Conservation (phyloP, 92 coral and sea anemone genomes). For the Siderastrea siderea region DNA sequence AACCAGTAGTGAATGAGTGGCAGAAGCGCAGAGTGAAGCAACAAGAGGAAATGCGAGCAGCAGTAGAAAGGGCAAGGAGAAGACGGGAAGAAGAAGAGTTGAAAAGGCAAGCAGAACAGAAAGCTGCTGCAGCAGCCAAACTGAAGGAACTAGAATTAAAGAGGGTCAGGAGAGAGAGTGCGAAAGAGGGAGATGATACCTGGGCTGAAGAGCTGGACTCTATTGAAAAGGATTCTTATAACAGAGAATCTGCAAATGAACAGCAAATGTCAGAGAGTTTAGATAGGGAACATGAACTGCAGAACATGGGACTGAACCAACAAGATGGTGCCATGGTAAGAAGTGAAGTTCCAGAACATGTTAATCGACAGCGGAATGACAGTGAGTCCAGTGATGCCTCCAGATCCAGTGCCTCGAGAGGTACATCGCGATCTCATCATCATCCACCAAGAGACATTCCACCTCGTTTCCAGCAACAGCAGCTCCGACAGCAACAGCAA, state of each 20-base stretch:
- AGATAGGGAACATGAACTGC: conserved; percentile 44
- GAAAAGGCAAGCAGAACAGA: conserved; percentile 70
- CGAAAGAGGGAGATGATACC: conserved; percentile 51
- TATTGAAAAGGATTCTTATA: conserved; percentile 38
- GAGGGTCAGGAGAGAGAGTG: conserved; percentile 48
- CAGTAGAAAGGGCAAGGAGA: conserved; percentile 94
- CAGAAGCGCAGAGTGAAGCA: conserved; percentile 74
- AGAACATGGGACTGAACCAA: conserved; percentile 7
- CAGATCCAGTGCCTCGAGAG: conserved; percentile 74
- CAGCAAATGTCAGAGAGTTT: conserved; percentile 37
- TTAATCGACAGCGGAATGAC: conserved; percentile 73
- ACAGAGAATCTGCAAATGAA: conserved; percentile 34
- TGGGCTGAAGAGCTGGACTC: conserved; percentile 53
- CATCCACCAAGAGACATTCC: conserved; percentile 83
- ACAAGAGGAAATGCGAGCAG: conserved; percentile 90
- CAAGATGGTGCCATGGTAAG: conserved; percentile 36
- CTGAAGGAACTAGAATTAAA: conserved; percentile 78
- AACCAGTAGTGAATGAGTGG: conserved; percentile 65
- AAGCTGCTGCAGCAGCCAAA: conserved; percentile 90
- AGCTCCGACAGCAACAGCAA: conserved; percentile 75
- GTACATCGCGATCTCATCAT: conserved; percentile 73
- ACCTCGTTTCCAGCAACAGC: conserved; percentile 88
- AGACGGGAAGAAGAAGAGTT: conserved; percentile 92
- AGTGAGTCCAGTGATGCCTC: conserved; percentile 92
- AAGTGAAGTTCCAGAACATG: conserved; percentile 36